These are phyloP conservation scores for Peromyscus eremicus DNA, from an alignment of 2,797 vertebrate species.

Conservation along the genomic window DNA sequence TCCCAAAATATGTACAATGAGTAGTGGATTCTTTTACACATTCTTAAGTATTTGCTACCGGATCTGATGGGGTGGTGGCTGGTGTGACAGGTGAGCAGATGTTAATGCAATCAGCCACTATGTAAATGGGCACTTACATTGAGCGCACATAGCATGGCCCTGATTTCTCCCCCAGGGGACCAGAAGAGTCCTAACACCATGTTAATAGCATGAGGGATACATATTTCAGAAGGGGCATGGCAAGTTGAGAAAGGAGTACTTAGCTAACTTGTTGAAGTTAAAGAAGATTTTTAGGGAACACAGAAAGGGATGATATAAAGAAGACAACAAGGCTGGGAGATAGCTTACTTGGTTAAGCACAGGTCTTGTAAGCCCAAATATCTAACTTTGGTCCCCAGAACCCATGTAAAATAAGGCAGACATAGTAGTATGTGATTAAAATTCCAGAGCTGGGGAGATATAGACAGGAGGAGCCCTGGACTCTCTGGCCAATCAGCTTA, in stretches of 20 bases:
- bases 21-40: neutral
- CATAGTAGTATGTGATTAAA: neutral
- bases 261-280: neutral
- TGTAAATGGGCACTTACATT: slow-evolving; percentile 11
- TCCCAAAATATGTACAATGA: neutral
- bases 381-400: neutral
- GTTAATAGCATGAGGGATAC: neutral
- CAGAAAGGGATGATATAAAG: neutral
- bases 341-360: neutral
- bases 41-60: slow-evolving; percentile 27
- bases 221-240: neutral
- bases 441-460: neutral
- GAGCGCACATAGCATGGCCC: neutral
- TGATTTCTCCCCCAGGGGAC: slow-evolving; percentile 39
- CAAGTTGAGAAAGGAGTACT: neutral
- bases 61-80: slow-evolving; percentile 1
- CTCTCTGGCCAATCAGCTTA: neutral
- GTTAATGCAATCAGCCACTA: slow-evolving; percentile 64
- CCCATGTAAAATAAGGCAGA: neutral
- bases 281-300: neutral
- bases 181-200: neutral
- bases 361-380: neutral
- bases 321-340: neutral
- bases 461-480: neutral
- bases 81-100: slow-evolving; percentile 21